Conservation (phyloP, 1,140 invertebrate genomes). For the Tribolium madens region DNA sequence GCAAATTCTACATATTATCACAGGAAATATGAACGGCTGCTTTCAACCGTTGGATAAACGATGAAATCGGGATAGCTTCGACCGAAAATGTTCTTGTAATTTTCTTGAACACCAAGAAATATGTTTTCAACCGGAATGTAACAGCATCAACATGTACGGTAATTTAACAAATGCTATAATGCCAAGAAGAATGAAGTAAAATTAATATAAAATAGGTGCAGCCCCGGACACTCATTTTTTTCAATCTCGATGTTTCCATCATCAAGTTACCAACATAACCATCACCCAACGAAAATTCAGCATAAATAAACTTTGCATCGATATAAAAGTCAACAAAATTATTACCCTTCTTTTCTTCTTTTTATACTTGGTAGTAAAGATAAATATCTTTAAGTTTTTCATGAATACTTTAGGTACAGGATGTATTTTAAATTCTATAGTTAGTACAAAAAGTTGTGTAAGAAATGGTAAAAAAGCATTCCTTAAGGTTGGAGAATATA, state of each 20-base stretch:
- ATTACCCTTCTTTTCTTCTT: too few relatives aligned
- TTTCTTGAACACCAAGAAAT: background rate
- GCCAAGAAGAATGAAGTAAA: background rate
- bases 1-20: conserved; percentile 27
- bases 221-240: background rate
- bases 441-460: too few relatives aligned
- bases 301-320: too few relatives aligned
- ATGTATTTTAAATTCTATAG: too few relatives aligned
- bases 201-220: conserved; percentile 9
- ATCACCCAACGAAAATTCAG: too few relatives aligned
- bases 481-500: too few relatives aligned
- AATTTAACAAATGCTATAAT: conserved; percentile 22
- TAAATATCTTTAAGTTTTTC: too few relatives aligned
- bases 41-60: conserved; percentile 15
- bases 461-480: too few relatives aligned
- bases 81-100: background rate
- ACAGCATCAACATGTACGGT: background rate
- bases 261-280: too few relatives aligned
- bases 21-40: conserved; percentile 23
- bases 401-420: too few relatives aligned
- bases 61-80: background rate
- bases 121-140: background rate
- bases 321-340: too few relatives aligned
- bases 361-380: too few relatives aligned
- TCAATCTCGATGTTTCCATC: background rate